These are phyloP conservation scores for Pygoscelis adeliae DNA, from an alignment of 2,113 vertebrate genomes.

Conservation along the genomic window DNA sequence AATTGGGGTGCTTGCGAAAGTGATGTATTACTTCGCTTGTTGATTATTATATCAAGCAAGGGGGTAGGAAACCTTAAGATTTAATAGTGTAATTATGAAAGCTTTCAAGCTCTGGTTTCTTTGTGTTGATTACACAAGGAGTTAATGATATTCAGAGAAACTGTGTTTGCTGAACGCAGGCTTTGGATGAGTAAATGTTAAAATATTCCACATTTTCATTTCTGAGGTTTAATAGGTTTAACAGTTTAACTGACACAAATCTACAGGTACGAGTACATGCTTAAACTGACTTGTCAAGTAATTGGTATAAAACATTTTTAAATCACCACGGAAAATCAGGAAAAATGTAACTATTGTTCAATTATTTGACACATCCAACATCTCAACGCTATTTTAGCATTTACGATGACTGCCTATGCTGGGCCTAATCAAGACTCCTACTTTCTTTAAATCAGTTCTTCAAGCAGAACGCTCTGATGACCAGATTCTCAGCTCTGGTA, in stretches of 20 bases:
- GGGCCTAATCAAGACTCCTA: not conserved
- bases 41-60: constrained; percentile 32
- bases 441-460: not conserved
- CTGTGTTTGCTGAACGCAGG: not conserved
- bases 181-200: not conserved
- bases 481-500: not conserved
- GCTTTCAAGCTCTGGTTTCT: not conserved
- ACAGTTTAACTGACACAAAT: not conserved
- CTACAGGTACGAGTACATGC: not conserved
- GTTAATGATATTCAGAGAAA: not conserved
- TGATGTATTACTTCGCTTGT: constrained; percentile 15
- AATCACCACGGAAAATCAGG: not conserved
- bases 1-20: constrained; percentile 29
- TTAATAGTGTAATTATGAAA: constrained; percentile 38
- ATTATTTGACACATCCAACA: not conserved
- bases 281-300: not conserved
- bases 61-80: constrained; percentile 21
- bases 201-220: not conserved
- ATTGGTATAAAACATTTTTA: not conserved
- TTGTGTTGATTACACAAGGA: not conserved
- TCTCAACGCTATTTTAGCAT: not conserved
- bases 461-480: not conserved
- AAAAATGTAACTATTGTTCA: not conserved
- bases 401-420: not conserved
- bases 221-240: not conserved